phyloP scores from a whole-genome alignment of 1,140 invertebrate genomes.

The Platyura marginata region DNA sequence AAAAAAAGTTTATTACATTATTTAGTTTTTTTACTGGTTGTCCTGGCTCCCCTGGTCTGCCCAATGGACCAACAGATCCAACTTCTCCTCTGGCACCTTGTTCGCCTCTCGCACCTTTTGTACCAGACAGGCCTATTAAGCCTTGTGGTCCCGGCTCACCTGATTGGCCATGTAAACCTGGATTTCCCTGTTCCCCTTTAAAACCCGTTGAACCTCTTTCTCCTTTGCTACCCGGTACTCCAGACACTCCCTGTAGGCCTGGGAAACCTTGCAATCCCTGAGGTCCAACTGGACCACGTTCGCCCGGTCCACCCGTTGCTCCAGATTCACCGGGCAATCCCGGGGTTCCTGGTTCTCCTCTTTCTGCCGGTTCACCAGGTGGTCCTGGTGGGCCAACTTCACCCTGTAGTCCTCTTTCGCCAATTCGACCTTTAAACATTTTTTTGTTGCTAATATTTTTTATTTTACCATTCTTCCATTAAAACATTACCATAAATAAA shows the following conservation, averaged over 20 bases:
- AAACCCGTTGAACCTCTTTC: conserved; percentile 45
- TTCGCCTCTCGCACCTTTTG: conserved; percentile 58
- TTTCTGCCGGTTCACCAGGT: conserved; percentile 54
- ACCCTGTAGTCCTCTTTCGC: conserved; percentile 30
- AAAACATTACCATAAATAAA: too few species aligned
- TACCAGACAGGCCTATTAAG: conserved; percentile 42
- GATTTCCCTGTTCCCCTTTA: conserved; percentile 49
- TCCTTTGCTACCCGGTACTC: conserved; percentile 50
- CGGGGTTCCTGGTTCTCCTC: conserved; percentile 52
- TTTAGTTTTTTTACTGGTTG: conserved; percentile 29
- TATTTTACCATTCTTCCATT: too few species aligned
- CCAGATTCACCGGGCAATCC: conserved; percentile 54
- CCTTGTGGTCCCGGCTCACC: conserved; percentile 41
- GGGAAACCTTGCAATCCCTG: conserved; percentile 42
- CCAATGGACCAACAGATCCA: conserved; percentile 51
- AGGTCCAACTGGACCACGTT: conserved; percentile 37
- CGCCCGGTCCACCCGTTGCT: conserved; percentile 46
- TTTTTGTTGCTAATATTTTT: too few species aligned
- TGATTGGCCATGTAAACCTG: conserved; percentile 23
- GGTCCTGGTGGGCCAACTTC: conserved; percentile 43
- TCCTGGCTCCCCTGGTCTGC: conserved; percentile 50
- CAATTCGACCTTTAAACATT: too few species aligned
- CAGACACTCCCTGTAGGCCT: conserved; percentile 40
- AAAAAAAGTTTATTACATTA: neutral
- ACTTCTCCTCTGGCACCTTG: conserved; percentile 51